Percentiles rank a stretch among this genome's conserved stretches.
phyloP scores from a whole-genome alignment of 2,888 invertebrate genomes.

The Theodoxus fluviatilis region DNA sequence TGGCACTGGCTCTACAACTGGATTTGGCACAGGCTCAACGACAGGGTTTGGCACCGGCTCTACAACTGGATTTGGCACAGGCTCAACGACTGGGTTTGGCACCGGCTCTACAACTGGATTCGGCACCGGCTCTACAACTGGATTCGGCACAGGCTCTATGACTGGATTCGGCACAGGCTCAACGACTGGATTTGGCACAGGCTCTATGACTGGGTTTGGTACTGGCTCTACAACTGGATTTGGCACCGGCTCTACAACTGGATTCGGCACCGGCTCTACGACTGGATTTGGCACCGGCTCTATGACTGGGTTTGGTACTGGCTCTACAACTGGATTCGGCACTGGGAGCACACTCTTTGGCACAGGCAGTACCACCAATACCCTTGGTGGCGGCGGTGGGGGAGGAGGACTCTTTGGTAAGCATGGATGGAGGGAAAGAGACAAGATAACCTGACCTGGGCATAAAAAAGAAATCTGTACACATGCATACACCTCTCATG shows the following conservation, averaged over 20 bases:
- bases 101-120: conserved; percentile 32
- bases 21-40: too few species aligned
- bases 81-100: conserved; percentile 31
- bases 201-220: conserved; percentile 27
- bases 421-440: too few species aligned
- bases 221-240: conserved; percentile 30
- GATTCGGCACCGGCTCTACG: conserved; percentile 28
- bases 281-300: conserved; percentile 30
- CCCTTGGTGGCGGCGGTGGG: not conserved
- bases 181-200: conserved; percentile 32
- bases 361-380: conserved; percentile 21
- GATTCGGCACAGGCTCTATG: conserved; percentile 32
- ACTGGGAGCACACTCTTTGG: conserved; percentile 24
- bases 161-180: conserved; percentile 34
- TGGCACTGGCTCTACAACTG: conserved; percentile 21
- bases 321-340: conserved; percentile 9
- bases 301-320: conserved; percentile 26
- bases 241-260: conserved; percentile 29
- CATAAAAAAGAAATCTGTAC: too few species aligned
- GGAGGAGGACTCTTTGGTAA: conserved; percentile 21
- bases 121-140: conserved; percentile 28
- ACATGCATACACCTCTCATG: too few species aligned
- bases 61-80: conserved; percentile 30
- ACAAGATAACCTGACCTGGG: too few species aligned
- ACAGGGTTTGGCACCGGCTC: conserved; percentile 18